phyloP scores from a whole-genome alignment of 2,113 vertebrate genomes.

The Galemys pyrenaicus region DNA sequence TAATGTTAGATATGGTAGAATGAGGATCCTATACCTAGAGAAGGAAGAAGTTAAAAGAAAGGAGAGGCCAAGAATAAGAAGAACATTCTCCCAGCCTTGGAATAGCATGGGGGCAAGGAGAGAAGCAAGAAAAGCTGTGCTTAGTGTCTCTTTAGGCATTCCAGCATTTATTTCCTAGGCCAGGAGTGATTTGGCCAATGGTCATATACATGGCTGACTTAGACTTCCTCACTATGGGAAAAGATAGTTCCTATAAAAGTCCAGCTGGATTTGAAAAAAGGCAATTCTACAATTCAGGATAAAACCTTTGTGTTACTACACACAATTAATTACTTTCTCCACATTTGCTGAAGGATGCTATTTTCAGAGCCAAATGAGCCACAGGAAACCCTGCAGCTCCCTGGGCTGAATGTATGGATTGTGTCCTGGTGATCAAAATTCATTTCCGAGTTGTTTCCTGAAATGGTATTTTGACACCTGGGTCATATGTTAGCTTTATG shows the following conservation, averaged over 20 bases:
- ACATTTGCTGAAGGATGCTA: constrained; percentile 59
- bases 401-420: constrained; percentile 57
- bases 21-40: background rate
- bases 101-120: background rate
- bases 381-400: constrained; percentile 57
- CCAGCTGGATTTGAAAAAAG: constrained; percentile 43
- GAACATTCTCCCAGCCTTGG: background rate
- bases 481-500: constrained; percentile 70
- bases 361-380: constrained; percentile 69
- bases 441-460: constrained; percentile 75
- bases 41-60: background rate
- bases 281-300: constrained; percentile 40
- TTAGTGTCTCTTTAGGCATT: background rate
- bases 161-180: background rate
- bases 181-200: background rate
- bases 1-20: background rate
- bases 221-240: constrained; percentile 45
- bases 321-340: constrained; percentile 76
- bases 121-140: background rate
- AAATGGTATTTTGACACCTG: constrained; percentile 76
- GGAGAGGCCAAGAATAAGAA: background rate
- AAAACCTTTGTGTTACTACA: constrained; percentile 67
- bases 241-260: constrained; percentile 33
- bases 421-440: constrained; percentile 63
- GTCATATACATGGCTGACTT: constrained; percentile 31